These are phyloP conservation scores for Istiophorus platypterus DNA, from an alignment of 2,113 vertebrate species.

Conservation along the genomic window DNA sequence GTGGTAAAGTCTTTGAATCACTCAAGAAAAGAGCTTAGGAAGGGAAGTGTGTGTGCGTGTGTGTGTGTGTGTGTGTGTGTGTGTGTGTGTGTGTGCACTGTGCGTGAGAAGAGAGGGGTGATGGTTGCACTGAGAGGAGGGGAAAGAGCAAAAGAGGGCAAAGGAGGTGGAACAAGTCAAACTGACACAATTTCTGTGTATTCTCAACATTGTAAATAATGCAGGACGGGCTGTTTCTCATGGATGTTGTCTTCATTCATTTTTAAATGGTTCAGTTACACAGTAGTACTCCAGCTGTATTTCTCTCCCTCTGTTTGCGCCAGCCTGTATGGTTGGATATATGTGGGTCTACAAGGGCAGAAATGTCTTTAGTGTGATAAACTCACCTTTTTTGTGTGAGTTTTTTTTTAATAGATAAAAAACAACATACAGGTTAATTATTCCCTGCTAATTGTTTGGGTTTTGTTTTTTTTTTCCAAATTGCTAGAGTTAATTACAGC, in stretches of 20 bases:
- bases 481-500: constrained; percentile 48
- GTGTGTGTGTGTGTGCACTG: not conserved
- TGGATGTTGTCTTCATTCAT: constrained; percentile 77
- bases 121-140: not conserved
- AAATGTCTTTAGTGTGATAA: constrained; percentile 40
- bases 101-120: not conserved
- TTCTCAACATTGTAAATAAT: constrained; percentile 75
- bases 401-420: constrained; percentile 26
- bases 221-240: constrained; percentile 59
- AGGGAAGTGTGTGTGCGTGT: constrained; percentile 2
- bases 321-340: not conserved
- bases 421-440: constrained; percentile 49
- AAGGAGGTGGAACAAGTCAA: constrained; percentile 50
- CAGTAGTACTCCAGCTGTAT: constrained; percentile 32
- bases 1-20: constrained; percentile 35
- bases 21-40: not conserved
- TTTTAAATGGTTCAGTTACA: constrained; percentile 75
- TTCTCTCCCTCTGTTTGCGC: not conserved
- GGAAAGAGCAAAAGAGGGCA: constrained; percentile 24
- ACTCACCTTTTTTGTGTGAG: constrained; percentile 40
- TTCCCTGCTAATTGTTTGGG: constrained; percentile 47
- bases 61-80: not conserved
- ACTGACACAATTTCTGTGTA: constrained; percentile 58
- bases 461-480: constrained; percentile 33
- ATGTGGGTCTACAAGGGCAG: not conserved